These are phyloP conservation scores for Pituophis catenifer DNA, from an alignment of 2,113 vertebrate genomes.

Conservation along the genomic window DNA sequence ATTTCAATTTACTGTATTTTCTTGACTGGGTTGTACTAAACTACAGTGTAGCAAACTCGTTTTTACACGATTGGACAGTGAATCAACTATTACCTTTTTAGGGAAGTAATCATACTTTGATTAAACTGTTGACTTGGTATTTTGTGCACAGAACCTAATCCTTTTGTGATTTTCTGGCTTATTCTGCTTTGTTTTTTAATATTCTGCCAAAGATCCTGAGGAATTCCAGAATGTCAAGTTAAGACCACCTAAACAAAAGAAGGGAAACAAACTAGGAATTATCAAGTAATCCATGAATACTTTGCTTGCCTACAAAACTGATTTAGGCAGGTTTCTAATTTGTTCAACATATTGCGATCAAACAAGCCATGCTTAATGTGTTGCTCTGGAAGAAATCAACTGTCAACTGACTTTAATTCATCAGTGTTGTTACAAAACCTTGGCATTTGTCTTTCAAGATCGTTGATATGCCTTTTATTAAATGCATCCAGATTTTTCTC, in stretches of 20 bases:
- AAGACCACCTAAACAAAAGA: neutral
- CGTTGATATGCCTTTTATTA: neutral
- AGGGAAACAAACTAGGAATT: neutral
- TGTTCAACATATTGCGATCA: neutral
- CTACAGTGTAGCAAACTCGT: neutral
- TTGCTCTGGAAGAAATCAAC: neutral
- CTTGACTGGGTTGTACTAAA: neutral
- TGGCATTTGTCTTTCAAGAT: neutral
- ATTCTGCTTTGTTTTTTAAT: neutral
- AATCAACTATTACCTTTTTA: neutral
- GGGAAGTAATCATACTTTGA: neutral
- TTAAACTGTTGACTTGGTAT: neutral
- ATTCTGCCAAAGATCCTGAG: neutral
- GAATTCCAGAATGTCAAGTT: neutral
- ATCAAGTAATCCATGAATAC: neutral
- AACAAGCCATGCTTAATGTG: neutral
- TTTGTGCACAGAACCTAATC: neutral
- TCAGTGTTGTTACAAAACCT: neutral
- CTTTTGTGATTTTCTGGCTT: neutral
- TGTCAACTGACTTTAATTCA: neutral
- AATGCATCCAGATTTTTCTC: neutral
- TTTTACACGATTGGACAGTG: neutral
- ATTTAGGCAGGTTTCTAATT: neutral
- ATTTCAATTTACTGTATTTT: neutral
- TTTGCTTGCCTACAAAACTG: neutral